Percentiles rank a stretch among this genome's conserved stretches.
Evolutionary conservation across 2,113 vertebrate genomes (phyloP).

Genomic region (Phasianus colchicus): DNA sequence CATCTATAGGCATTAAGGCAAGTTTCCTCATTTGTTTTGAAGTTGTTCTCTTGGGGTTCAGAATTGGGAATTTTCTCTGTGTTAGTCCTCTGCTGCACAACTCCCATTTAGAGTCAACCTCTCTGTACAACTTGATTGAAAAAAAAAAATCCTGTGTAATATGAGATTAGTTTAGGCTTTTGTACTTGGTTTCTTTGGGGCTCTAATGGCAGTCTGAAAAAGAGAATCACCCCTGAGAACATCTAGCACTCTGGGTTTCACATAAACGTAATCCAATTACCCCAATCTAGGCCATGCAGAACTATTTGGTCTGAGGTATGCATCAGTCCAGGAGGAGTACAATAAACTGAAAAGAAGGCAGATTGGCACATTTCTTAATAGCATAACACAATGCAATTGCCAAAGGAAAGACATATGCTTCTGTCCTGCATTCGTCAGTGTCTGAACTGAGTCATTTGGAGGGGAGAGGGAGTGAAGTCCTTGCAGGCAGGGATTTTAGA

Average conservation of each 20-base stretch:
- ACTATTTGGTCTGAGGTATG: slow-evolving; percentile 69
- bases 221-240: slow-evolving; percentile 59
- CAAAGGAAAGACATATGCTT: slow-evolving; percentile 70
- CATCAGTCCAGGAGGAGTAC: slow-evolving; percentile 59
- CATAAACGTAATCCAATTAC: slow-evolving; percentile 74
- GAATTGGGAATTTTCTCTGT: neutral
- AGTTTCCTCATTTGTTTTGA: slow-evolving; percentile 31
- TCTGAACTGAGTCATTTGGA: slow-evolving; percentile 48
- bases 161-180: slow-evolving; percentile 65
- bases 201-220: slow-evolving; percentile 50
- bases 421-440: slow-evolving; percentile 45
- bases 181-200: slow-evolving; percentile 58
- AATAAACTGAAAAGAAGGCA: slow-evolving; percentile 63
- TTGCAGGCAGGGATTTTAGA: slow-evolving; percentile 62
- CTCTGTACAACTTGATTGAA: neutral
- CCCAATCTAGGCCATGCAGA: slow-evolving; percentile 45
- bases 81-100: neutral
- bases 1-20: neutral
- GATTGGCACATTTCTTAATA: slow-evolving; percentile 68
- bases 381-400: slow-evolving; percentile 63
- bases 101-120: slow-evolving; percentile 42
- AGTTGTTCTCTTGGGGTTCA: neutral
- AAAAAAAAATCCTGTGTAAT: slow-evolving; percentile 21
- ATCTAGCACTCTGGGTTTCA: slow-evolving; percentile 57
- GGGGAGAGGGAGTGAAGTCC: slow-evolving; percentile 40